Base-by-base conservation (phyloP, 2,888 invertebrate genomes). In the Ctena decussata region DNA sequence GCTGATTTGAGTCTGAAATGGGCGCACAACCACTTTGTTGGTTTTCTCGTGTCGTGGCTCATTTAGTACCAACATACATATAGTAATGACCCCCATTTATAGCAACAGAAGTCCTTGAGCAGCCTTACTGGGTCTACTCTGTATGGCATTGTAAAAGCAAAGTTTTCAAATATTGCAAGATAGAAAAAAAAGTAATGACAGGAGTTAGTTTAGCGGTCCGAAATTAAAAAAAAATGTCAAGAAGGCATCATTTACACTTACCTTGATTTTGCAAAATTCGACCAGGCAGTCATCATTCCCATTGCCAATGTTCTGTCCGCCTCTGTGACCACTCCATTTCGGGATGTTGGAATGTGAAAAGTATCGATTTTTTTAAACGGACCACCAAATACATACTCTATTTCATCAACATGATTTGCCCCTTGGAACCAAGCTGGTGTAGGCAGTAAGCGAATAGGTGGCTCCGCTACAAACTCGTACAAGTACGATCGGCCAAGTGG, bases 221-320 rank as follows among this genome's bases (percentile, higher is more conserved):
- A 41, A 11, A 15, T 41, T 6, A 11, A 11, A 41, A 11, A 6
- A 11, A 11, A 41, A 41, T 41, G 41, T 15, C 6, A 15, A 41
- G 15, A 41, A 6, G 15, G 15, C 15, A 6, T 41, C 6, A 11
- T 11, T 27, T 2, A 32, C 37, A 35, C 27, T 73, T 65, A 83
- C 83, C 99, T 98, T 89, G 98, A 97, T 96, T 98, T 98, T 60
- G 98, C 98, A 95, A 99, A 99, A 96, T 98, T 99, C 0, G 98
- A 97, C 98, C 98, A 99, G 96, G 98, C 98, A 95, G 97, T 97
- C 98, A 99, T 98, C 95, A 99, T 97, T 87, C 97, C 97, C 95
- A 97, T 97, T 94, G 98, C 98, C 90, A 99, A 97, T 91, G 97
- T 97, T 41, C 97, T 97, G 96, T 99, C 99, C 93, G 97, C 97